These are phyloP conservation scores for Calidris pugnax DNA, from an alignment of 2,113 vertebrate species.

Conservation along the genomic window DNA sequence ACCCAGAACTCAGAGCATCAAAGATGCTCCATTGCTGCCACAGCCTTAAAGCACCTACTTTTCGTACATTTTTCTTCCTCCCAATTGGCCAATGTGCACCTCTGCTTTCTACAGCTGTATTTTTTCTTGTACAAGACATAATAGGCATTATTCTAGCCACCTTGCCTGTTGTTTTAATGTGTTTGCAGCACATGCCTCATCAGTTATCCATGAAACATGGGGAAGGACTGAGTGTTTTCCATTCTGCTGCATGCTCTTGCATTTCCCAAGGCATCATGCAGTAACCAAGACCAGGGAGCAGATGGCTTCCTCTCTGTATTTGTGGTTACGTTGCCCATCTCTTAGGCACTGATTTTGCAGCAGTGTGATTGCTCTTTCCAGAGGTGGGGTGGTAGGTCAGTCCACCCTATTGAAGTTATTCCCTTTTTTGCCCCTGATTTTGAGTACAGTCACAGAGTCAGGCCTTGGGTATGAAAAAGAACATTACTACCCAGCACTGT, in stretches of 20 bases:
- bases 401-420: neutral
- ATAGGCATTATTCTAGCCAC: neutral
- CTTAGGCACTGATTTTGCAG: neutral
- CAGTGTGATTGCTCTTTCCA: accelerated
- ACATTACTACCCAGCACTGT: neutral
- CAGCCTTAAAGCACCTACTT: neutral
- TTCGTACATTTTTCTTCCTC: neutral
- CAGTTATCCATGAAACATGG: neutral
- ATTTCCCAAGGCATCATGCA: neutral
- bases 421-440: neutral
- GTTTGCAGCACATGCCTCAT: neutral
- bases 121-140: neutral
- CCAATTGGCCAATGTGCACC: neutral
- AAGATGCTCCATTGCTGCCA: neutral
- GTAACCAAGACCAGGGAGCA: neutral
- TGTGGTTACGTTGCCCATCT: neutral
- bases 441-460: neutral
- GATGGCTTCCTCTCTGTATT: neutral
- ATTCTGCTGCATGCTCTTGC: neutral
- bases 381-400: neutral
- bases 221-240: neutral
- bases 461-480: neutral
- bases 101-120: neutral
- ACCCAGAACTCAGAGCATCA: neutral
- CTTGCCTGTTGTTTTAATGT: neutral